Base-by-base conservation (phyloP, 2,113 vertebrate species). In the Chaenogobius annularis region DNA sequence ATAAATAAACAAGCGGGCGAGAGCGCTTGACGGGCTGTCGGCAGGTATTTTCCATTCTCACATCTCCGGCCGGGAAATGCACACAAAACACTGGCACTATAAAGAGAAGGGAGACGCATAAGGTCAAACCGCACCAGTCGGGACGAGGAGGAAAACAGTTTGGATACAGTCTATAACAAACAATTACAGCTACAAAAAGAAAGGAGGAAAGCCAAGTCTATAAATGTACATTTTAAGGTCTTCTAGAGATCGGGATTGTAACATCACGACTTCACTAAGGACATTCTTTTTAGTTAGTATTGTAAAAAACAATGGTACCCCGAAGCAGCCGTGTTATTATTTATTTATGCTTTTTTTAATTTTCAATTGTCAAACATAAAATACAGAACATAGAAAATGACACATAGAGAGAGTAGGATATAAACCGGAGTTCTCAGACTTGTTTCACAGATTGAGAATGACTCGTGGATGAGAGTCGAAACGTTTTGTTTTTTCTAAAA, bases 1-100 rank as follows among this genome's bases (percentile, higher is more conserved):
- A 91, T 90, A 86, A 84, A 83, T 87, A 91, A 92, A 93, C 91
- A 92, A 85, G 91, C 88, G 88, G 83, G 80, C 75, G 65, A 79
- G 82, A 83, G 77, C 81, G 89, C 69, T 61, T 89, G 91, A 91
- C 88, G 85, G 88, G 87, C 82, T 91, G 90, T 91, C 88, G 74
- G 84, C 82, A 82, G 82, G 81, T 85, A 78, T 84, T 92, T 90
- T 80, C 79, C 80, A 86, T 78, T 78, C 83, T 84, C 72, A 77
- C 75, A 85, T 89, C 90, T 85, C 59, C 81, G 83, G 84, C 80
- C 85, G 66, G 76, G 80, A 82, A 91, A 82, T 61, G 78, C 68
- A 90, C 81, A 88, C 85, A 66, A 26, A 68, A 75, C 88, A 75
- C 80, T 88, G 89, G 88, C 89, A 86, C 73, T 88, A 82, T 81